Percentiles rank a stretch among this genome's conserved stretches.
phyloP scores from a whole-genome alignment of 2,113 vertebrate species.

The Mormyrus lacerda region DNA sequence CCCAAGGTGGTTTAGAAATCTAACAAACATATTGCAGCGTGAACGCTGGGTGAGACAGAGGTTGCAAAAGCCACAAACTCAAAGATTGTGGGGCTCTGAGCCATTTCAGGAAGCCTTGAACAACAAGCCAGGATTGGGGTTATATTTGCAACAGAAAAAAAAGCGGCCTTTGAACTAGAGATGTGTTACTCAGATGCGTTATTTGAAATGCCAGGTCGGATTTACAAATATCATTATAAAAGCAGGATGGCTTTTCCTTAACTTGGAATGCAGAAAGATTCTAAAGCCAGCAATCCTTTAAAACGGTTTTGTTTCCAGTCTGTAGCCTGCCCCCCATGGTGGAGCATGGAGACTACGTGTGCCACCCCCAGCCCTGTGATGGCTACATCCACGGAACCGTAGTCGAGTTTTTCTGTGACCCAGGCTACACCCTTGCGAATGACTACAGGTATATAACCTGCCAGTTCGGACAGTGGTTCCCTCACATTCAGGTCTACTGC shows the following conservation, averaged over 20 bases:
- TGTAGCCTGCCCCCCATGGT: slow-evolving; percentile 76
- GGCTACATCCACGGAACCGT: slow-evolving; percentile 74
- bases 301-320: slow-evolving; percentile 47
- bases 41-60: background rate
- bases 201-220: background rate
- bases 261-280: background rate
- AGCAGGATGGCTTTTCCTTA: background rate
- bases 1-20: background rate
- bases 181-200: background rate
- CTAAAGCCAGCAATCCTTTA: background rate
- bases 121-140: background rate
- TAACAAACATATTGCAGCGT: background rate
- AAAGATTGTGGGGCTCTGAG: background rate
- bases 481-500: slow-evolving; percentile 73
- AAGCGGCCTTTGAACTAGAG: background rate
- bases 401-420: slow-evolving; percentile 78
- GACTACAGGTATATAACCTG: slow-evolving; percentile 85
- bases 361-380: slow-evolving; percentile 77
- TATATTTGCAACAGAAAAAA: background rate
- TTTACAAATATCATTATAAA: background rate
- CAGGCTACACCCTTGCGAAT: slow-evolving; percentile 73
- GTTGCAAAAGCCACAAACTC: background rate
- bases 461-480: slow-evolving; percentile 79
- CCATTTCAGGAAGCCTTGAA: background rate
- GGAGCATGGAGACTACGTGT: slow-evolving; percentile 75